These are phyloP conservation scores for Artibeus lituratus DNA, from an alignment of 2,797 vertebrate species.

Conservation along the genomic window DNA sequence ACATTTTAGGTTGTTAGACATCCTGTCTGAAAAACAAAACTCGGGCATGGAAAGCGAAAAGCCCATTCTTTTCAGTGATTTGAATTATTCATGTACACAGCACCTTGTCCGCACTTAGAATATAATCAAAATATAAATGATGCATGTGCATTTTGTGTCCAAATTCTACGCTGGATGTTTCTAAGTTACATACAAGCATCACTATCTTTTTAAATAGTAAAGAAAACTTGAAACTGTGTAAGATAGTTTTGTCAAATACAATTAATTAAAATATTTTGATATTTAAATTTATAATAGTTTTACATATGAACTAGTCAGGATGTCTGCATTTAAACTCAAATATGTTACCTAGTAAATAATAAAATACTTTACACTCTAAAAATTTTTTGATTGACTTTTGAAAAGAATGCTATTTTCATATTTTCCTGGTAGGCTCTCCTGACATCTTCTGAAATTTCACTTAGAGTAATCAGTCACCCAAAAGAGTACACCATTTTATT, in stretches of 20 bases:
- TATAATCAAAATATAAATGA: slow-evolving; percentile 86
- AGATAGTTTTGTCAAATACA: slow-evolving; percentile 55
- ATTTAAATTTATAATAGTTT: slow-evolving; percentile 71
- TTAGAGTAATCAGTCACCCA: not conserved
- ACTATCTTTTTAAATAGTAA: slow-evolving; percentile 59
- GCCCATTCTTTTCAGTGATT: slow-evolving; percentile 72
- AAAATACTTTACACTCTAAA: not conserved
- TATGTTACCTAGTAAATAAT: not conserved
- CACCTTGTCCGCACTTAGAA: slow-evolving; percentile 80
- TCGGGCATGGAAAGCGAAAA: slow-evolving; percentile 79
- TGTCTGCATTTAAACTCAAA: not conserved
- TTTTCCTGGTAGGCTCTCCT: not conserved
- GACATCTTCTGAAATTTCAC: not conserved
- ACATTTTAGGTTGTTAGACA: slow-evolving; percentile 82
- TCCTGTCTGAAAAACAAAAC: slow-evolving; percentile 77
- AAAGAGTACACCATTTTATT: not conserved
- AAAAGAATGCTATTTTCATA: not conserved
- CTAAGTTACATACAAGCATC: slow-evolving; percentile 62
- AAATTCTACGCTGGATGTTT: slow-evolving; percentile 75
- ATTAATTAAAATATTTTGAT: slow-evolving; percentile 43
- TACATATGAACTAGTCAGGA: slow-evolving; percentile 1
- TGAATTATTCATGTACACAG: slow-evolving; percentile 84
- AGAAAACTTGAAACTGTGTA: slow-evolving; percentile 70
- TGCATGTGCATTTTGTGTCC: slow-evolving; percentile 78
- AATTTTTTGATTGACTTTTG: not conserved